phyloP scores from a whole-genome alignment of 2,113 vertebrate species.

The Hydrochoerus hydrochaeris region DNA sequence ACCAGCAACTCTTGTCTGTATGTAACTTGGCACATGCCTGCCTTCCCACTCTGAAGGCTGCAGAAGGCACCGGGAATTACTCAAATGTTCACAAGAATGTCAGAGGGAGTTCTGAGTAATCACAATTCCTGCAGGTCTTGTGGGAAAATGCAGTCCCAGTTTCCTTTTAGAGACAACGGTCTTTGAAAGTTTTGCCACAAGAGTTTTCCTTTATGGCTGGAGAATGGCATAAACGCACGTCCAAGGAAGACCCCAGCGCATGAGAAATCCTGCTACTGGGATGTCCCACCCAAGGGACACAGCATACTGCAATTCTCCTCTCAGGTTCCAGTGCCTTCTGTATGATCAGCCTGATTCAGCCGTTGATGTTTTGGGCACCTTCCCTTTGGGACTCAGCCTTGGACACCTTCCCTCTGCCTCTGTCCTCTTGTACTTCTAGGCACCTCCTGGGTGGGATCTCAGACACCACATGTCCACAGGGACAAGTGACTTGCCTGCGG shows the following conservation, averaged over 20 bases:
- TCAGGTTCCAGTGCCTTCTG: accelerated
- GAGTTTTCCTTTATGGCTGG: slow-evolving; percentile 25
- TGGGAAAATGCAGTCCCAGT: slow-evolving; percentile 68
- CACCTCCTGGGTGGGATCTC: background rate
- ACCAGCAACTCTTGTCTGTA: background rate
- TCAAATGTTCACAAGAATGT: slow-evolving; percentile 66
- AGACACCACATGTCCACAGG: background rate
- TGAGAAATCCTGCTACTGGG: background rate
- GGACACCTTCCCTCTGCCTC: background rate
- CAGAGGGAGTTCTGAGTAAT: slow-evolving; percentile 76
- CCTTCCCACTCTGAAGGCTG: slow-evolving; percentile 50
- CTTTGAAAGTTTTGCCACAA: slow-evolving; percentile 18
- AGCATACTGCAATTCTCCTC: background rate
- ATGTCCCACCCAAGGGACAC: accelerated
- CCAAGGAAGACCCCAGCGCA: background rate
- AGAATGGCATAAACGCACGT: background rate
- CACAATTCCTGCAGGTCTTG: slow-evolving; percentile 69
- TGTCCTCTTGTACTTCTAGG: background rate
- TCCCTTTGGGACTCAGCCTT: background rate
- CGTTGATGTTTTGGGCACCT: background rate
- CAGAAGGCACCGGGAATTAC: slow-evolving; percentile 73
- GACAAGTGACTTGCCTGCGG: background rate
- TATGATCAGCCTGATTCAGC: background rate
- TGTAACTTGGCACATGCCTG: slow-evolving; percentile 33
- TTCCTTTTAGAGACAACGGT: slow-evolving; percentile 69